phyloP scores from a whole-genome alignment of 2,113 vertebrate genomes.

The Pseudopipra pipra region DNA sequence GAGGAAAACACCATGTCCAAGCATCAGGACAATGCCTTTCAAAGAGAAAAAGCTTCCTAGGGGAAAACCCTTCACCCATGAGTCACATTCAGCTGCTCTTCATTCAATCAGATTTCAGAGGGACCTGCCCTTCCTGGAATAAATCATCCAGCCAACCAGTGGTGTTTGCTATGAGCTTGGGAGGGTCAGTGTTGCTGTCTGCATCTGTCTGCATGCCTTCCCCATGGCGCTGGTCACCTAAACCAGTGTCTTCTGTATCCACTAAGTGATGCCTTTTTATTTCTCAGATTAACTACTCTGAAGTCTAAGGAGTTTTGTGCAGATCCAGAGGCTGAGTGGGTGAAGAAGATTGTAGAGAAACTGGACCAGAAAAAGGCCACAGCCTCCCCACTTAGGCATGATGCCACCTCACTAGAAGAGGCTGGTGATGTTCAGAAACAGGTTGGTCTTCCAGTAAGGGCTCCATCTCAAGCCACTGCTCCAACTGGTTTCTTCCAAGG shows the following conservation, averaged over 20 bases:
- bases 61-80: background rate
- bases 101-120: background rate
- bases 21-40: background rate
- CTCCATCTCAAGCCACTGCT: background rate
- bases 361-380: background rate
- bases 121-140: background rate
- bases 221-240: background rate
- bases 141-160: fast-evolving
- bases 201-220: fast-evolving
- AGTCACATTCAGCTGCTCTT: background rate
- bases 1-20: background rate
- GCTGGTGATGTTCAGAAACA: background rate
- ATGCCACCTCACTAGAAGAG: background rate
- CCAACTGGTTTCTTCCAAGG: background rate
- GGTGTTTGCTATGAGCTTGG: background rate
- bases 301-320: background rate
- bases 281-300: constrained; percentile 16
- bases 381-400: background rate
- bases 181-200: background rate
- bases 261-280: background rate
- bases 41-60: background rate
- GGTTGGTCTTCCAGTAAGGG: background rate
- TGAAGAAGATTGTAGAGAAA: background rate
- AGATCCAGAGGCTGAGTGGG: background rate
- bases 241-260: background rate